These are phyloP conservation scores for Prinia subflava DNA, from an alignment of 2,113 vertebrate species.

Conservation along the genomic window DNA sequence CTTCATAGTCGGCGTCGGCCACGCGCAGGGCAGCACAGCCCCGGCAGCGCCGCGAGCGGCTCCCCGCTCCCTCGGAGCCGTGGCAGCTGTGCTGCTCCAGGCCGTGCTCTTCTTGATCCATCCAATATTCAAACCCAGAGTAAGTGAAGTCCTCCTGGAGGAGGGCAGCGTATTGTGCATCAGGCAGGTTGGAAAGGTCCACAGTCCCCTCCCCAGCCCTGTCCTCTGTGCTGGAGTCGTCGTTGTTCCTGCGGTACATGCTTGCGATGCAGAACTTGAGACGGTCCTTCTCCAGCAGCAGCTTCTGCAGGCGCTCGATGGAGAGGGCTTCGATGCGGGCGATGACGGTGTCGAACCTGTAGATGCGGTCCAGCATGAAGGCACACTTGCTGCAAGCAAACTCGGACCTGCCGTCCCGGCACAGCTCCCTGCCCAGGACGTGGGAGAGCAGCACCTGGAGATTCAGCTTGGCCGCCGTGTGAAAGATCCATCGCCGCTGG, in stretches of 20 bases:
- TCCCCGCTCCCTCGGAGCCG: slow-evolving; percentile 42
- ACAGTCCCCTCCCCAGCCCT: slow-evolving; percentile 61
- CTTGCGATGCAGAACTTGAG: slow-evolving; percentile 87
- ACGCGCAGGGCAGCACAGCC: slow-evolving; percentile 85
- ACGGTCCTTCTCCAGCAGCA: slow-evolving; percentile 90
- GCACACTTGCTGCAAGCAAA: slow-evolving; percentile 96
- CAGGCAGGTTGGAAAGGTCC: slow-evolving; percentile 77
- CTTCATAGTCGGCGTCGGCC: slow-evolving; percentile 90
- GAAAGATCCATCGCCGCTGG: slow-evolving; percentile 98
- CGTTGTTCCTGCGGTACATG: slow-evolving; percentile 86
- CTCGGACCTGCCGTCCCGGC: slow-evolving; percentile 88
- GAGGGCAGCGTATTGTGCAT: slow-evolving; percentile 79
- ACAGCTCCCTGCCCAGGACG: slow-evolving; percentile 84
- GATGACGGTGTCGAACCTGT: slow-evolving; percentile 93
- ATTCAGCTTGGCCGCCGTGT: slow-evolving; percentile 87
- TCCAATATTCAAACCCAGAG: slow-evolving; percentile 90
- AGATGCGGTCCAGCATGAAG: slow-evolving; percentile 97
- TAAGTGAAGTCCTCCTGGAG: slow-evolving; percentile 89
- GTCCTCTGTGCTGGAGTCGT: slow-evolving; percentile 9
- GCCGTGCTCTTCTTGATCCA: slow-evolving; percentile 78
- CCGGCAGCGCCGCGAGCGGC: slow-evolving; percentile 80
- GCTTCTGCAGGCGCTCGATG: slow-evolving; percentile 88
- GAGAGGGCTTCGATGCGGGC: slow-evolving; percentile 95
- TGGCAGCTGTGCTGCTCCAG: slow-evolving; percentile 77
- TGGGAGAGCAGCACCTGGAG: slow-evolving; percentile 93